Evolutionary conservation across 2,888 invertebrate genomes (phyloP), one percentile per base, ranked within the genome.

Genomic region (Campopleginae sp.): DNA sequence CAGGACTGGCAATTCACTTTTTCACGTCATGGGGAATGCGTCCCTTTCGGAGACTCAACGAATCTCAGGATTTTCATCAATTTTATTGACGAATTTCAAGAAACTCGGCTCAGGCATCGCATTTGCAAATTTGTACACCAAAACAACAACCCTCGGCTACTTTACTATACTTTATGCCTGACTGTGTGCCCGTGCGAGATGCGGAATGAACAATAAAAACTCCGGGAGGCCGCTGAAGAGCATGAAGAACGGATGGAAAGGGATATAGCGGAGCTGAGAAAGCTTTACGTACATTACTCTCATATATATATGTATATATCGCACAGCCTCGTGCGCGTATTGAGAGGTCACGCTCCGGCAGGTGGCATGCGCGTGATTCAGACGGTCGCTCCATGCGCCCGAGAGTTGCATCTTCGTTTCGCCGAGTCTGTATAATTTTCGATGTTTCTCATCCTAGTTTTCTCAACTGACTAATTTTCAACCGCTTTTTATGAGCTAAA

Each of bases 321-420:
- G 31, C 27, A 44, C 54, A 12, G 68, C 82, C 79, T 80, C 88
- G 89, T 87, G 88, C 88, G 89, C 88, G 87, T 91, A 92, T 91
- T 90, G 92, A 92, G 91, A 91, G 92, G 91, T 92, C 92, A 90
- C 91, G 91, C 90, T 90, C 92, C 90, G 92, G 92, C 92, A 92
- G 92, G 92, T 92, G 92, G 91, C 87, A 89, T 88, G 88, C 90
- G 88, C 91, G 91, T 91, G 92, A 92, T 91, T 92, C 90, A 91
- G 90, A 90, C 90, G 89, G 86, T 86, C 80, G 88, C 65, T n/a
- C n/a, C n/a, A n/a, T n/a, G n/a, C 68, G 68, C 74, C 86, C 88
- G 88, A 87, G 75, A 51, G 63, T 72, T 63, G 48, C 48, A 79
- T 86, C 82, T 82, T 58, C 82, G 76, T 63, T 80, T 54, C 44